These are phyloP conservation scores for Nematostella vectensis DNA, from an alignment of 92 coral and sea anemone species.

Conservation along the genomic window DNA sequence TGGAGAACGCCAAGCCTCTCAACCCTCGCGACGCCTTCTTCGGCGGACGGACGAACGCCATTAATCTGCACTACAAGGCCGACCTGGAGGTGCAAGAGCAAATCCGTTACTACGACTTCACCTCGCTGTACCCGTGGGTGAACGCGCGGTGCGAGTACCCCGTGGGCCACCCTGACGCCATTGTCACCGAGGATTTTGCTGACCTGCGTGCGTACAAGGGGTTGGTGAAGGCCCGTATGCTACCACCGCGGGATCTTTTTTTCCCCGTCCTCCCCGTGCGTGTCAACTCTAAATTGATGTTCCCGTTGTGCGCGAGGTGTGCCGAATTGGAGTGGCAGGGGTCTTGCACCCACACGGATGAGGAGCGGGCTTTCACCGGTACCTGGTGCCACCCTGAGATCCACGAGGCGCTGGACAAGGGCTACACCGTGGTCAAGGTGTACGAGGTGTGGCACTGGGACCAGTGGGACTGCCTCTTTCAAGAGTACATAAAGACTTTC, in stretches of 20 bases:
- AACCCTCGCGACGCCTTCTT: too few species aligned
- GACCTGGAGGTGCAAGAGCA: constrained; percentile 20
- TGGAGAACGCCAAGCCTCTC: too few species aligned
- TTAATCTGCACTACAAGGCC: constrained; percentile 3
- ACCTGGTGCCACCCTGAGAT: background rate
- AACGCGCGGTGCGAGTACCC: constrained; percentile 14
- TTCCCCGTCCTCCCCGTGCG: too few species aligned
- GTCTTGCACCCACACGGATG: background rate
- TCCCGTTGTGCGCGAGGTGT: too few species aligned
- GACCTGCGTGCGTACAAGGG: too few species aligned
- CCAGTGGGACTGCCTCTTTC: background rate
- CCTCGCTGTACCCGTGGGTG: too few species aligned
- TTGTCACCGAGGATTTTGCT: too few species aligned
- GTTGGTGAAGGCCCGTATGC: too few species aligned
- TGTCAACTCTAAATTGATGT: too few species aligned
- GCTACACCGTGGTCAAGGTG: constrained; percentile 17
- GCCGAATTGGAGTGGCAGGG: background rate
- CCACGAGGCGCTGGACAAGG: constrained; percentile 12
- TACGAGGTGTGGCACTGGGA: constrained; percentile 27
- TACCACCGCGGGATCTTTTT: too few species aligned
- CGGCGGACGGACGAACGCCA: too few species aligned
- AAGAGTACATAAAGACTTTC: background rate
- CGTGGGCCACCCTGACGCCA: constrained; percentile 17
- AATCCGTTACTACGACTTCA: too few species aligned
- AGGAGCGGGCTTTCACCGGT: background rate